Conservation (phyloP, 1,140 invertebrate species). For the Cydia pomonella region DNA sequence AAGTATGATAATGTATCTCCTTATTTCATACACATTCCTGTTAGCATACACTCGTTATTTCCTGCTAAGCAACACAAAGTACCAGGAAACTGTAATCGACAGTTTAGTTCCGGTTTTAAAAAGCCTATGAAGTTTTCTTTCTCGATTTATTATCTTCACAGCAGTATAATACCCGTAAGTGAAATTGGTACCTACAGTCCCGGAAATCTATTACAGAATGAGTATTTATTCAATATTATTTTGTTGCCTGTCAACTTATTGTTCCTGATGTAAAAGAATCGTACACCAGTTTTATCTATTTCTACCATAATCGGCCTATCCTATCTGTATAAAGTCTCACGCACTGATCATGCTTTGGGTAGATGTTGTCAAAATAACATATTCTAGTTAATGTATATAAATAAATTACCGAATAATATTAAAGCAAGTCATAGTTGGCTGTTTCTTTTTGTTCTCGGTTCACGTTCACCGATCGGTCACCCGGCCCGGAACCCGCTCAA, state of each 20-base stretch:
- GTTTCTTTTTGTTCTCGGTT: constrained; percentile 42
- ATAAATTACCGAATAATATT: background rate
- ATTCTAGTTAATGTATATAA: background rate
- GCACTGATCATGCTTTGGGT: background rate
- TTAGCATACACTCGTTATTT: constrained; percentile 1
- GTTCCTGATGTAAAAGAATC: no score
- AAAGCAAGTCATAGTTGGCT: constrained; percentile 20
- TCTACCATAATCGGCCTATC: no score
- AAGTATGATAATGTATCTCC: background rate
- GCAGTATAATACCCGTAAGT: background rate
- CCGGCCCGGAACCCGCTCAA: constrained; percentile 73
- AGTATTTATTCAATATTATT: no score
- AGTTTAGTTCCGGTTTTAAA: constrained; percentile 10
- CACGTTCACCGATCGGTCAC: constrained; percentile 52
- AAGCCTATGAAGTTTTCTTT: constrained; percentile 8
- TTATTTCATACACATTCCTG: constrained; percentile 13
- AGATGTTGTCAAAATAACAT: background rate
- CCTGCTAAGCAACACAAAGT: constrained; percentile 5
- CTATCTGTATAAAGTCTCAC: no score
- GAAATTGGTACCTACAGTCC: no score
- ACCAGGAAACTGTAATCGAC: constrained; percentile 20
- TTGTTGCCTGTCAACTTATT: no score
- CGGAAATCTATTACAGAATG: no score
- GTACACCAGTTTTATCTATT: background rate
- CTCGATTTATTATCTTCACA: background rate